phyloP scores from a whole-genome alignment of 2,888 invertebrate genomes.

The Julus scanicus region DNA sequence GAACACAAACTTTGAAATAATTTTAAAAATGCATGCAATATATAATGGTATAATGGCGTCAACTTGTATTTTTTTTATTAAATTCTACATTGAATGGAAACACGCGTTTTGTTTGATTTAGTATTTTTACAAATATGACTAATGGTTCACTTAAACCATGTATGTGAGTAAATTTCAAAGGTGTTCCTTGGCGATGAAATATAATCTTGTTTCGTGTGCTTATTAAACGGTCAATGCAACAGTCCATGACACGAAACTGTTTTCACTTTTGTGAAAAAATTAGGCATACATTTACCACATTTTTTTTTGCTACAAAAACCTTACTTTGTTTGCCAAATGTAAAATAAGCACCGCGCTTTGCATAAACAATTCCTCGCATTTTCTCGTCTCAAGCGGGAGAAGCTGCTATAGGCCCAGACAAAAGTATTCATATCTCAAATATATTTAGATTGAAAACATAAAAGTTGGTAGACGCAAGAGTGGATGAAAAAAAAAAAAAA shows the following conservation, averaged over 20 bases:
- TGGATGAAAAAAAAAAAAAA: background rate
- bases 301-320: background rate
- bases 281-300: background rate
- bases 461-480: background rate
- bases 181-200: no score
- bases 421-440: background rate
- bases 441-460: conserved; percentile 7
- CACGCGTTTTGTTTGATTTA: no score
- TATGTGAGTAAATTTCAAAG: no score
- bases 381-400: background rate
- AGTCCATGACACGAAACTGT: background rate
- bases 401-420: background rate
- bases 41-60: no score
- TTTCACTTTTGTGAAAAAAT: background rate
- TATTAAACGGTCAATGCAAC: background rate
- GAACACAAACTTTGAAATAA: no score
- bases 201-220: background rate
- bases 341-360: background rate
- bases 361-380: background rate
- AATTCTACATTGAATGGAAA: no score
- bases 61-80: no score
- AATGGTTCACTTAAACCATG: no score
- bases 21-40: no score
- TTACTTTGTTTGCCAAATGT: background rate
- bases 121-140: no score